Conservation (phyloP, 1,140 invertebrate genomes). For the Pseudobourletiella spinata region DNA sequence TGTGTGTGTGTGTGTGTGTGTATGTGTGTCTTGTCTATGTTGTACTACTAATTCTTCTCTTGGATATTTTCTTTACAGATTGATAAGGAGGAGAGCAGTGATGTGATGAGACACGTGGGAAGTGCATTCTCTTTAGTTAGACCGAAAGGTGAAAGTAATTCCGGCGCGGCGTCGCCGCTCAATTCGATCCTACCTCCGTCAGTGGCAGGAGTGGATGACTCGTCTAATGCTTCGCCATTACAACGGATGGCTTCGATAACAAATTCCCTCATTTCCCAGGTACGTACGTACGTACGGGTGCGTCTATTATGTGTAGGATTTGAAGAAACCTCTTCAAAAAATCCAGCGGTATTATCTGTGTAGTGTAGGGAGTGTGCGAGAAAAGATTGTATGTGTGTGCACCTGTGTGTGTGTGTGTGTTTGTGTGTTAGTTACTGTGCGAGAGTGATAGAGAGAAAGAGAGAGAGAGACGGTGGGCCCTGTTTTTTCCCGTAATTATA, state of each 20-base stretch:
- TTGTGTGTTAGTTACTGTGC: too few species aligned
- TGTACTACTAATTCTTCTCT: background rate
- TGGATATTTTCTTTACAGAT: conserved; percentile 12
- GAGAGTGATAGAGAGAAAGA: too few species aligned
- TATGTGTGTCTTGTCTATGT: too few species aligned
- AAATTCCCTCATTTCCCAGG: conserved; percentile 86
- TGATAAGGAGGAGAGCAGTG: conserved; percentile 38
- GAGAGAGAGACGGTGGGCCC: too few species aligned
- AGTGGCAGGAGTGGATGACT: conserved; percentile 63
- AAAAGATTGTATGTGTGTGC: too few species aligned
- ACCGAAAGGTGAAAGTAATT: conserved; percentile 53
- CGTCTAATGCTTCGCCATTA: conserved; percentile 76
- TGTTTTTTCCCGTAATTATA: too few species aligned
- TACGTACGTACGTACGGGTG: conserved; percentile 1
- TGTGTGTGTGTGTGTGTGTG: too few species aligned
- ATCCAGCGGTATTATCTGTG: too few species aligned
- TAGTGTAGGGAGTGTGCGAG: too few species aligned
- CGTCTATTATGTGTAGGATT: background rate
- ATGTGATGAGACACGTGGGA: conserved; percentile 65
- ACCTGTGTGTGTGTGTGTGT: too few species aligned
- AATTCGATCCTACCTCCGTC: conserved; percentile 72
- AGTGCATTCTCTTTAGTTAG: conserved; percentile 75
- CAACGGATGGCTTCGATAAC: conserved; percentile 97
- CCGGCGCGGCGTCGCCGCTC: conserved; percentile 50
- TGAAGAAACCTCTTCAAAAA: background rate